A percentile compares a stretch with the other conserved stretches of the same genome.
Evolutionary conservation across 2,797 vertebrate genomes (phyloP).

Genomic region (Glyptemys insculpta): DNA sequence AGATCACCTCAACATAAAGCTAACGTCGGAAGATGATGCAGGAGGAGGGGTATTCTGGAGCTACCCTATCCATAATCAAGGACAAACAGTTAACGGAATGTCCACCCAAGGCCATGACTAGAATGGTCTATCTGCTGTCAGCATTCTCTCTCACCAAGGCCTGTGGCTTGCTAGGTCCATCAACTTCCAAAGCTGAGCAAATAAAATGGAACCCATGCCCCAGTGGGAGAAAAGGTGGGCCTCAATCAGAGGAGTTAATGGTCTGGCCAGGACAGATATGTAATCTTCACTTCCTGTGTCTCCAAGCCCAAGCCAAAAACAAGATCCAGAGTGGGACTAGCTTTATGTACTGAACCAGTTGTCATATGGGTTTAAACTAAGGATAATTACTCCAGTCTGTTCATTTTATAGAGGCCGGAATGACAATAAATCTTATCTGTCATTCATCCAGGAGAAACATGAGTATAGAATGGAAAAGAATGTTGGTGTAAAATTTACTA

Average conservation of each 20-base stretch:
- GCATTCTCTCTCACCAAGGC: neutral
- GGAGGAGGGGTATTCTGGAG: neutral
- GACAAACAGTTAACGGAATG: neutral
- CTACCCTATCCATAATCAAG: neutral
- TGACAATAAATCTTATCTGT: conserved; percentile 13
- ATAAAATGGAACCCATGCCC: neutral
- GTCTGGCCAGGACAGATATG: neutral
- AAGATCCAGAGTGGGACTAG: conserved; percentile 8
- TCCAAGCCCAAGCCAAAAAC: neutral
- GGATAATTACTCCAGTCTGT: conserved; percentile 4
- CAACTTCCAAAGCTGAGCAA: fast-evolving
- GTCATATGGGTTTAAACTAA: neutral
- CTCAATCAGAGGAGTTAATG: neutral
- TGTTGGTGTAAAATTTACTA: neutral
- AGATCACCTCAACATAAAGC: neutral
- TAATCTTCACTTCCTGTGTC: neutral
- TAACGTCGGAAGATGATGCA: neutral
- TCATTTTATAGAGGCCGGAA: conserved; percentile 18
- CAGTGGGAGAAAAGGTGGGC: neutral
- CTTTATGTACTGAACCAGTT: neutral
- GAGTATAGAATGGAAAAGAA: neutral
- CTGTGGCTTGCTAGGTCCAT: neutral
- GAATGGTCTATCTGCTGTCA: neutral
- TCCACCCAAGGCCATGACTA: neutral
- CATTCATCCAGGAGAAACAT: neutral